Base-by-base conservation (phyloP, 1,140 invertebrate genomes). In the Drosophila carrolli region DNA sequence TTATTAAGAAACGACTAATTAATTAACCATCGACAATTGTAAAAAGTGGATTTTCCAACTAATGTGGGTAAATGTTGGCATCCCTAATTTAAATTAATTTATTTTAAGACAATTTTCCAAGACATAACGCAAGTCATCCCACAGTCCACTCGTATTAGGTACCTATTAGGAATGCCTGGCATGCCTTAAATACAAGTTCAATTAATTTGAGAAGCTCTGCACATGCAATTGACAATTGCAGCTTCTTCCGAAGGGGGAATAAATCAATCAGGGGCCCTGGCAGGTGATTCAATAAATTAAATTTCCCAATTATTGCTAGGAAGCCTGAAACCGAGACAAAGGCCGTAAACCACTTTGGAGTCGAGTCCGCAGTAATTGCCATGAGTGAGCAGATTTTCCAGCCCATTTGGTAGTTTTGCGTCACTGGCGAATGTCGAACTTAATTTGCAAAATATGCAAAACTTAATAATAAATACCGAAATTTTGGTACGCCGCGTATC, bases 321-420 rank as follows among this genome's bases (percentile, higher is more conserved):
- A 23, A 23, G 16, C 23, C 35, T 1, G n/a, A n/a, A 53, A 29
- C 14, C 9, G 14, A 37, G 23, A 32, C 47, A 57, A 72, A 73
- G 57, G 38, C 57, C 56, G 48, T 56, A 57, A 63, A 53, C 56
- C 62, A 68, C 50, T 59, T 44, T 37, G 2, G 19, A 47, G 19
- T 59, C 44, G 8, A 19, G n/a, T 23, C 37, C 44, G 56, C 61
- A 68, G 60, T 77, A 84, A 84, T 84, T 84, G 73, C 59, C 65
- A 19, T 74, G 79, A 74, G 70, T 50, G 61, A 47, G 58, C 78
- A 62, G 35, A 48, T 77, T 70, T 74, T 78, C 67, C 82, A 74
- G 58, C 46, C 78, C 68, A 86, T 78, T 81, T 75, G 82, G 40
- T 55, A 48, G 77, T 72, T 58, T 67, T 85, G 77, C 78, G 63